Conservation (phyloP, 1,140 invertebrate genomes). For the Drosophila tropicalis region DNA sequence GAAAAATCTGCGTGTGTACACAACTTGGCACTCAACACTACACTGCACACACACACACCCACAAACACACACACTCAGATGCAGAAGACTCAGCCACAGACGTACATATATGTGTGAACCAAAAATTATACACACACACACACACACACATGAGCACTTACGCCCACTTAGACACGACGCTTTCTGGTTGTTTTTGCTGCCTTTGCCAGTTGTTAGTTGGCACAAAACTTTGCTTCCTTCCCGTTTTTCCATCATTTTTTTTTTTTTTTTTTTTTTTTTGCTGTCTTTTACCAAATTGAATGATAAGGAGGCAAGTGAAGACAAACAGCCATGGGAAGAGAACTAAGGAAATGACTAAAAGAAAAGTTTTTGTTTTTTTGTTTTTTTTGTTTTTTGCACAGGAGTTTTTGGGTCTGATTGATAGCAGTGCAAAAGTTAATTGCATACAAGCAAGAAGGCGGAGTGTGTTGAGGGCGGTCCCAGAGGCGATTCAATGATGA, state of each 20-base stretch:
- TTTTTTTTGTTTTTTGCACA: constrained; percentile 24
- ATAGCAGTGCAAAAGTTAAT: constrained; percentile 77
- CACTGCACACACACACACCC: constrained; percentile 28
- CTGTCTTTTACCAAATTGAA: constrained; percentile 65
- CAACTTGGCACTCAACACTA: constrained; percentile 66
- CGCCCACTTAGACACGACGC: constrained; percentile 63
- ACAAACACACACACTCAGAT: background rate
- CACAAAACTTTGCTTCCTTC: constrained; percentile 60
- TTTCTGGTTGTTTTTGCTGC: constrained; percentile 51
- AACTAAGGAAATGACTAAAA: constrained; percentile 44
- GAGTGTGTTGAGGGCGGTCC: background rate
- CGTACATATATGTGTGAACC: background rate
- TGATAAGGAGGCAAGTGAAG: constrained; percentile 56
- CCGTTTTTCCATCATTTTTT: constrained; percentile 11
- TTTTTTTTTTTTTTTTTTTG: constrained; percentile 33
- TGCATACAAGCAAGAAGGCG: constrained; percentile 39
- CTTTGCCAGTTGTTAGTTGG: constrained; percentile 64
- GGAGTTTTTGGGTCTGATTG: constrained; percentile 55
- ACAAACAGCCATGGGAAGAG: background rate
- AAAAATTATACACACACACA: constrained; percentile 17
- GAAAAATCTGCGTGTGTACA: constrained; percentile 70
- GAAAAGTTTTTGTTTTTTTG: constrained; percentile 62
- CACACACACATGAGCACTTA: constrained; percentile 44
- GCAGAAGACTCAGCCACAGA: constrained; percentile 2
- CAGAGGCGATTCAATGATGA: constrained; percentile 14